These are phyloP conservation scores for Phaedon cochleariae DNA, from an alignment of 2,888 invertebrate species.

Conservation along the genomic window DNA sequence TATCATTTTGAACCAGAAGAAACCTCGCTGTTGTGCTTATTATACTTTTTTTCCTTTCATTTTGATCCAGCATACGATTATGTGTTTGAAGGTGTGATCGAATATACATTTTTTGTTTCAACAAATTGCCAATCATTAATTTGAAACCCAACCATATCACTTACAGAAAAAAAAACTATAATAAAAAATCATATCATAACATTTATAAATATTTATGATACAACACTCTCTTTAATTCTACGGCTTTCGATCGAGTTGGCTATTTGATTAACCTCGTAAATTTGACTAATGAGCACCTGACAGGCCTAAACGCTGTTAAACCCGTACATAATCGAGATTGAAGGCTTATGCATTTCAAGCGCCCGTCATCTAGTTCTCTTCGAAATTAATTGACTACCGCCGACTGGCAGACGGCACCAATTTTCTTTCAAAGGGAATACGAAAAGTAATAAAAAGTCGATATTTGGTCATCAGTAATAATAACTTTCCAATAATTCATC, in stretches of 20 bases:
- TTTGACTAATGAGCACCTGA: slow-evolving; percentile 48
- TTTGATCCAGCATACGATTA: background rate
- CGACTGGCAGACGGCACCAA: slow-evolving; percentile 23
- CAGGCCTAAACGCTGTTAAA: slow-evolving; percentile 44
- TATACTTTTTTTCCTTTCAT: background rate
- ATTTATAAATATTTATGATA: slow-evolving; percentile 30
- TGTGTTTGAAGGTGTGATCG: slow-evolving; percentile 1
- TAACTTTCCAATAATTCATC: too few relatives aligned
- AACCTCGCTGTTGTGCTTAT: too few relatives aligned
- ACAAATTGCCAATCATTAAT: slow-evolving; percentile 25
- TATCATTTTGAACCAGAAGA: too few relatives aligned
- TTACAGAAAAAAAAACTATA: background rate
- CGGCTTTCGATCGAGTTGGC: slow-evolving; percentile 24
- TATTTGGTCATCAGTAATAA: background rate
- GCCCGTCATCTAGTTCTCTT: slow-evolving; percentile 18
- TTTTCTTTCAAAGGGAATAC: slow-evolving; percentile 12
- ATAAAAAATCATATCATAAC: slow-evolving; percentile 17
- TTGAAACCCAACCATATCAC: slow-evolving; percentile 2
- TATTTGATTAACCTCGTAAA: slow-evolving; percentile 48
- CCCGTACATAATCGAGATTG: slow-evolving; percentile 42
- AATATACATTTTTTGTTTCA: slow-evolving; percentile 7
- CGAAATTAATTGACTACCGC: slow-evolving; percentile 23
- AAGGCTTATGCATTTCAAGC: slow-evolving; percentile 24
- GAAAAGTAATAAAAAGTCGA: slow-evolving; percentile 4
- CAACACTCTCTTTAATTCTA: slow-evolving; percentile 28